phyloP scores from a whole-genome alignment of 2,797 vertebrate genomes.

The Ctenopoma kingsleyae region DNA sequence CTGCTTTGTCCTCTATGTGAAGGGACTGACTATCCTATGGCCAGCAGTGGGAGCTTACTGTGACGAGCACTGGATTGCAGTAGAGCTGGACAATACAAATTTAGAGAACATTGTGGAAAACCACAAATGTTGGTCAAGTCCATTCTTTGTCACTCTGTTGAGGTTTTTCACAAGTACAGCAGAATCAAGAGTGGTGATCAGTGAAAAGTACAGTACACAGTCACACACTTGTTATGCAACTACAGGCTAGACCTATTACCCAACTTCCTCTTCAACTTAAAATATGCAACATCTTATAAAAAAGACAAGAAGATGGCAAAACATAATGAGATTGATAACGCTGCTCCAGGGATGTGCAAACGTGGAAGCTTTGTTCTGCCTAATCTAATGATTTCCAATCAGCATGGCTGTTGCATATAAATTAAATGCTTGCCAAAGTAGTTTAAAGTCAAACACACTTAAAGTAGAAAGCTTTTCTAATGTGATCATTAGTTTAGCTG shows the following conservation, averaged over 20 bases:
- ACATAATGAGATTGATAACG: slow-evolving; percentile 32
- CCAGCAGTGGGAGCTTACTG: slow-evolving; percentile 1
- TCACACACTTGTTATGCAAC: slow-evolving; percentile 30
- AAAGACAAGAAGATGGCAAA: slow-evolving; percentile 18
- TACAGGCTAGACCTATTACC: slow-evolving; percentile 17
- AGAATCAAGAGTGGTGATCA: background rate
- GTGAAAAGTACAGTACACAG: slow-evolving; percentile 27
- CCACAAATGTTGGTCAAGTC: background rate
- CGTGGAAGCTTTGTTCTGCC: slow-evolving; percentile 22
- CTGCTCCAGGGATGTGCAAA: slow-evolving; percentile 19
- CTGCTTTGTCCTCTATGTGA: slow-evolving; percentile 1
- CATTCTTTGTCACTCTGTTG: slow-evolving; percentile 16
- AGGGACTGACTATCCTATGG: slow-evolving; percentile 19
- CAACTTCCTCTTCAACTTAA: slow-evolving; percentile 8
- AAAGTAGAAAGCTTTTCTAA: background rate
- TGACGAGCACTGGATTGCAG: background rate
- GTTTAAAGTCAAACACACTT: background rate
- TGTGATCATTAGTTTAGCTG: background rate
- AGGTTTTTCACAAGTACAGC: slow-evolving; percentile 17
- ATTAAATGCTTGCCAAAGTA: slow-evolving; percentile 8
- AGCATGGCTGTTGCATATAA: background rate
- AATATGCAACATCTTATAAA: slow-evolving; percentile 15
- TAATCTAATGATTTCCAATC: slow-evolving; percentile 6
- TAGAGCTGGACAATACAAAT: background rate
- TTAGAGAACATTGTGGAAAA: background rate